Evolutionary conservation across 2,888 invertebrate genomes (phyloP).

Genomic region (Patella caerulea): DNA sequence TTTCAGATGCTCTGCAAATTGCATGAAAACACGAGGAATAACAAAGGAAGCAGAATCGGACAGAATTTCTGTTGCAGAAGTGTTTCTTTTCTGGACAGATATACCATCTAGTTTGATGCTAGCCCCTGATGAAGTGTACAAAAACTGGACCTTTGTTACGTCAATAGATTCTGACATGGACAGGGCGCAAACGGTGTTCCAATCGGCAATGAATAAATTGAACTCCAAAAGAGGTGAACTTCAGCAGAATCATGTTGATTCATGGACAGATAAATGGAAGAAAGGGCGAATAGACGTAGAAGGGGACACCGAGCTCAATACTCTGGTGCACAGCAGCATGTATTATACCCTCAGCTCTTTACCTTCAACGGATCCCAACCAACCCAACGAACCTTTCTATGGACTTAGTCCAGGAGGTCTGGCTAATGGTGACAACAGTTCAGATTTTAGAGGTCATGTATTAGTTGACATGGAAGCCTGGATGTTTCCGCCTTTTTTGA

Average conservation of each 20-base stretch:
- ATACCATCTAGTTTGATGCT: conserved; percentile 1
- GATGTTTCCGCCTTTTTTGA: conserved; percentile 49
- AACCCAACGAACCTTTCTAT: conserved; percentile 35
- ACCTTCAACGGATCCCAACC: conserved; percentile 41
- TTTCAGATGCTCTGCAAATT: conserved; percentile 1
- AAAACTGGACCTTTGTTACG: conserved; percentile 31
- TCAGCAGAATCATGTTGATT: conserved; percentile 33
- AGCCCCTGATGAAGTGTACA: not conserved
- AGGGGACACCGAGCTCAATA: conserved; percentile 42
- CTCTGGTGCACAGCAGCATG: conserved; percentile 42
- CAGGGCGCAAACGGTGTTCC: conserved; percentile 24
- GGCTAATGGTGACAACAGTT: conserved; percentile 34
- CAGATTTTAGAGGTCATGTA: conserved; percentile 52
- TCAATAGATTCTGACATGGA: conserved; percentile 27
- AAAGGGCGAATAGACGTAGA: conserved; percentile 35
- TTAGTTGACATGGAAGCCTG: conserved; percentile 57
- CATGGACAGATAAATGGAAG: conserved; percentile 43
- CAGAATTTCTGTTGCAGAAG: not conserved
- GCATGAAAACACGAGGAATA: conserved; percentile 14
- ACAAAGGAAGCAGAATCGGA: conserved; percentile 18
- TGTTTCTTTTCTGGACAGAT: conserved; percentile 18
- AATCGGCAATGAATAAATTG: conserved; percentile 24
- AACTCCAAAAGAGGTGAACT: conserved; percentile 14
- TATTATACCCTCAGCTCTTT: conserved; percentile 54
- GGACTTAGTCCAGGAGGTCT: conserved; percentile 42